Evolutionary conservation across 1,140 invertebrate genomes (phyloP).

Genomic region (Lordiphosa collinella): DNA sequence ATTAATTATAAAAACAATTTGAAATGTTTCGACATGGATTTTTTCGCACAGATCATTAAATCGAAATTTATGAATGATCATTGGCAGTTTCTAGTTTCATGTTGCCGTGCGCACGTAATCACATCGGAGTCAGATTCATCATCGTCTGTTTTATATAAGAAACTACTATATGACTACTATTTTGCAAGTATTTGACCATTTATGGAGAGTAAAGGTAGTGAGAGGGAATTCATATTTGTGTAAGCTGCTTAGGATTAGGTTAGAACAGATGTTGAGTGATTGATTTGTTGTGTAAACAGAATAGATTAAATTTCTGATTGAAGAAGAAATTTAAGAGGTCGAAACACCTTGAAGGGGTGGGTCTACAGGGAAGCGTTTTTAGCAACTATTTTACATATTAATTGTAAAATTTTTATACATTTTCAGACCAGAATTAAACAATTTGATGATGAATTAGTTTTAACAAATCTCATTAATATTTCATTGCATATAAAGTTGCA

Average conservation of each 20-base stretch:
- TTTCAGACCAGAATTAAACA: no score
- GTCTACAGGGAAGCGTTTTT: no score
- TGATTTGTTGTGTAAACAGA: slow-evolving; percentile 18
- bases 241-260: slow-evolving; percentile 19
- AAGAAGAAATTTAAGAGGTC: no score
- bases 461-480: no score
- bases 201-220: slow-evolving; percentile 8
- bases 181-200: slow-evolving; percentile 34
- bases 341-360: no score
- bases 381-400: no score
- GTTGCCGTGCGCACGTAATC: slow-evolving; percentile 38
- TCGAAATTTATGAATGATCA: slow-evolving; percentile 64
- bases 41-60: slow-evolving; percentile 44
- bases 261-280: slow-evolving; percentile 39
- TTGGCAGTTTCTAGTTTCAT: slow-evolving; percentile 28
- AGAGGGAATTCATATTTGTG: background rate
- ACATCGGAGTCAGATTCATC: slow-evolving; percentile 24
- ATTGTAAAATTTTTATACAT: no score
- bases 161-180: slow-evolving; percentile 7
- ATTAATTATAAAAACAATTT: slow-evolving; percentile 57
- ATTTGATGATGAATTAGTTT: no score
- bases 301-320: background rate
- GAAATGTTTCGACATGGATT: slow-evolving; percentile 29
- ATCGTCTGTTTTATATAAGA: slow-evolving; percentile 41
- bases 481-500: no score